A percentile compares a stretch with the other conserved stretches of the same genome.
Evolutionary conservation across 2,888 invertebrate species (phyloP).

Genomic region (Cylloceria caligata): DNA sequence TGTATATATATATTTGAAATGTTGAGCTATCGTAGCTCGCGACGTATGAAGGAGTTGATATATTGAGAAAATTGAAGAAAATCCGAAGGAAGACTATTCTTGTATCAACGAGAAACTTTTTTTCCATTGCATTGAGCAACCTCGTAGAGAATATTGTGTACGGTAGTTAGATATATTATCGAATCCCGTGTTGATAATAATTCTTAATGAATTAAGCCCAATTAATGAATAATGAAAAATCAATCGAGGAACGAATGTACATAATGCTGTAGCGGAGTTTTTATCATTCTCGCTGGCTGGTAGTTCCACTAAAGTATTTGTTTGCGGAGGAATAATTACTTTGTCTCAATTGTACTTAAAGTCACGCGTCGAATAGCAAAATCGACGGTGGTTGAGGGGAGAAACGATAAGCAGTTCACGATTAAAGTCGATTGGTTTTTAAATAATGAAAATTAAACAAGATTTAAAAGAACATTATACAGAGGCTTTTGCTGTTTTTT

Average conservation of each 20-base stretch:
- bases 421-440: not conserved
- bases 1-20: constrained; percentile 31
- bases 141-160: constrained; percentile 58
- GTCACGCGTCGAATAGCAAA: not conserved
- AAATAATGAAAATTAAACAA: not conserved
- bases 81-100: constrained; percentile 53
- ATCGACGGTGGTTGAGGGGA: not conserved
- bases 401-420: not conserved
- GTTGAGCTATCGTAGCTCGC: not conserved
- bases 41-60: not conserved
- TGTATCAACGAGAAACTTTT: constrained; percentile 57
- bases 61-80: constrained; percentile 20
- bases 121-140: constrained; percentile 63
- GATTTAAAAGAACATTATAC: not conserved
- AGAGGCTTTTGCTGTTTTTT: not conserved
- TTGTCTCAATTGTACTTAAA: constrained; percentile 56
- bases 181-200: constrained; percentile 42
- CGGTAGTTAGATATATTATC: constrained; percentile 48
- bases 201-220: constrained; percentile 25
- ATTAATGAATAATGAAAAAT: constrained; percentile 3
- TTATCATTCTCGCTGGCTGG: constrained; percentile 16
- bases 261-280: constrained; percentile 50
- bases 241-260: constrained; percentile 48
- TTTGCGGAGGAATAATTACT: constrained; percentile 6
- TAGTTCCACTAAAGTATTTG: constrained; percentile 37